A percentile compares a stretch with the other conserved stretches of the same genome.
These are phyloP conservation scores for Chelonus formosanus DNA, from an alignment of 2,888 invertebrate genomes.

Conservation along the genomic window DNA sequence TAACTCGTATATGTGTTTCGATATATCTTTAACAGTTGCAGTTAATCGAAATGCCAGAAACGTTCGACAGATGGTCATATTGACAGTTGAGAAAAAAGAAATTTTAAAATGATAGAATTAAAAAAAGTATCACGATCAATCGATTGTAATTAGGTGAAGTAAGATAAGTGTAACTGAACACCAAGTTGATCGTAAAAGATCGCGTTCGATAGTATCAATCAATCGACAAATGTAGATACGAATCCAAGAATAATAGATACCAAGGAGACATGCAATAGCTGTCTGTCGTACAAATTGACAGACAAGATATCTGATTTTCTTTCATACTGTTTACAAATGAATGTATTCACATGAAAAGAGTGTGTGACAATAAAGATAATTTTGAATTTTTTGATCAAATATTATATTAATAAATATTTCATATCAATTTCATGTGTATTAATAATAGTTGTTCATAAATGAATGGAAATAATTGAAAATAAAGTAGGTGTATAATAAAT, in stretches of 20 bases:
- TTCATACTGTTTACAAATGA: not conserved
- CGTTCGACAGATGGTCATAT: slow-evolving; percentile 9
- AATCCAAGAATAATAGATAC: slow-evolving; percentile 29
- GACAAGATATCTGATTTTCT: slow-evolving; percentile 5
- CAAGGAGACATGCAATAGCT: slow-evolving; percentile 27
- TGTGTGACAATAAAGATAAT: not conserved
- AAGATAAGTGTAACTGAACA: slow-evolving; percentile 14
- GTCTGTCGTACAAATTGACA: slow-evolving; percentile 13
- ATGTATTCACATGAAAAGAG: slow-evolving; percentile 2
- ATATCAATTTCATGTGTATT: not conserved
- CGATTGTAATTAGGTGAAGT: slow-evolving; percentile 29
- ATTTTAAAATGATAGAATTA: not conserved
- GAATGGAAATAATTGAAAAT: not conserved
- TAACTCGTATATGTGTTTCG: slow-evolving; percentile 6
- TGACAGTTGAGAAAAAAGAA: slow-evolving; percentile 12
- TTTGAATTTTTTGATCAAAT: too few relatives aligned
- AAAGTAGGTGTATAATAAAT: not conserved
- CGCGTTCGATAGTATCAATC: slow-evolving; percentile 31
- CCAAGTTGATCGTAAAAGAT: slow-evolving; percentile 30
- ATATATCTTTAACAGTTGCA: not conserved
- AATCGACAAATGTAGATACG: slow-evolving; percentile 26
- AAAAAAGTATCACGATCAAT: slow-evolving; percentile 13
- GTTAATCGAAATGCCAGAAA: slow-evolving; percentile 23
- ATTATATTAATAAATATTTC: too few relatives aligned
- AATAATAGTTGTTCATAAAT: not conserved